Base-by-base conservation (phyloP, 2,113 vertebrate genomes). In the Lichenostomus cassidix region DNA sequence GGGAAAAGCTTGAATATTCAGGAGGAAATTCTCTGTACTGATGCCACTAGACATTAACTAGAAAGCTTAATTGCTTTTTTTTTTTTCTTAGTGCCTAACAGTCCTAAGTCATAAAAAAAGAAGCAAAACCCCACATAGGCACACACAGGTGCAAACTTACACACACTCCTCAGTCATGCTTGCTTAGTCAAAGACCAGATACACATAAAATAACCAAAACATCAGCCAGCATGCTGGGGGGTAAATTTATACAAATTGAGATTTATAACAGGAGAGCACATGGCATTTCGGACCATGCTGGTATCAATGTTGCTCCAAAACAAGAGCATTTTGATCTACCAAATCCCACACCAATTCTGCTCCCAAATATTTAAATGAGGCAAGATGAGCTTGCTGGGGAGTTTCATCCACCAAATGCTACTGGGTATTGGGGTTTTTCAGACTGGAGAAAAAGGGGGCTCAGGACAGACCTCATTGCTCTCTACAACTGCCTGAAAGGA, bases 21-120 rank as follows among this genome's bases (percentile, higher is more conserved):
- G 33, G 52, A 91, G 56, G 56, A 96, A 91, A 94, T 53, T 62
- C 69, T 70, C 80, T 50, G 53, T 55, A 71, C 67, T 11, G 44
- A 44, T 67, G 74, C 73, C 65, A 39, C 52, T 8, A 89, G 65
- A 22, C 19, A 89, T 47, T 81, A 84, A 70, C 18, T 50, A 50
- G 33, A 69, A 80, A 75, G 24, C 16, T 15, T 59, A 59, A 91
- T 46, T 55, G 64, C 39, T 39, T 11, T 21, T 60, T 52, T 10
- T 52, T 53, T 41, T 92, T 35, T 85, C 25, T 74, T 42, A 21
- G 23, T 42, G 19, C 46, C 19, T 62, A 68, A 52, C 20, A 53
- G 44, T 35, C 5, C 29, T 6, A 35, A 68, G 35, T 19, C 18
- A 37, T 10, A 37, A 69, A 70, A 53, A 37, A 55, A 47, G 25